Evolutionary conservation across 2,113 vertebrate genomes (phyloP).

Genomic region (Neolamprologus modestus): DNA sequence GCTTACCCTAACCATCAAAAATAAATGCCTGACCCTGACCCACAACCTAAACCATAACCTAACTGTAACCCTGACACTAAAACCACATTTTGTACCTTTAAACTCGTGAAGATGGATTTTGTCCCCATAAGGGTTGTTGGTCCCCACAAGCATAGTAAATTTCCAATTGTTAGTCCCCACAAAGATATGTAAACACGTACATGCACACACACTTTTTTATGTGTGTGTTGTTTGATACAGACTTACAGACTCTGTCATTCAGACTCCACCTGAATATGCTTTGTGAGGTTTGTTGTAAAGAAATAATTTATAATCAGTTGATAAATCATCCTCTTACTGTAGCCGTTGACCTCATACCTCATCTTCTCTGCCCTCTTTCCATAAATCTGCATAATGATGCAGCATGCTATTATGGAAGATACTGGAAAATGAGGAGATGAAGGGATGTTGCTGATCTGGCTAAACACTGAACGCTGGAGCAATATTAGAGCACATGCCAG

Average conservation of each 20-base stretch:
- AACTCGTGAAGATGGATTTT: accelerated
- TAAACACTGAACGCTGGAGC: slow-evolving; percentile 3
- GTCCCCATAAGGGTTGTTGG: neutral
- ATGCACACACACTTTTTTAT: accelerated
- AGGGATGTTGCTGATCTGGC: slow-evolving; percentile 10
- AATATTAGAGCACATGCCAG: neutral
- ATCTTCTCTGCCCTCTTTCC: neutral
- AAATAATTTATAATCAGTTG: neutral
- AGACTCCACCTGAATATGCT: neutral
- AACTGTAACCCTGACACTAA: neutral
- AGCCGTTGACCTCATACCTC: neutral
- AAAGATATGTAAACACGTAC: neutral
- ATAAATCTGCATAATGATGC: slow-evolving; percentile 31
- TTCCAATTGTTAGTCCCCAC: neutral
- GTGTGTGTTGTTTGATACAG: neutral
- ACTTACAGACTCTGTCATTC: neutral
- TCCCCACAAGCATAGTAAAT: neutral
- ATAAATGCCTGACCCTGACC: neutral
- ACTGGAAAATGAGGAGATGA: neutral
- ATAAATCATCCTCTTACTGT: neutral
- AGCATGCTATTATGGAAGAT: neutral
- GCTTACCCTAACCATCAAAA: neutral
- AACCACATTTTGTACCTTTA: neutral
- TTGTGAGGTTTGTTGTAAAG: neutral
- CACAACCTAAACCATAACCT: neutral